These are phyloP conservation scores for Odocoileus virginianus DNA, from an alignment of 2,113 vertebrate species.

Conservation along the genomic window DNA sequence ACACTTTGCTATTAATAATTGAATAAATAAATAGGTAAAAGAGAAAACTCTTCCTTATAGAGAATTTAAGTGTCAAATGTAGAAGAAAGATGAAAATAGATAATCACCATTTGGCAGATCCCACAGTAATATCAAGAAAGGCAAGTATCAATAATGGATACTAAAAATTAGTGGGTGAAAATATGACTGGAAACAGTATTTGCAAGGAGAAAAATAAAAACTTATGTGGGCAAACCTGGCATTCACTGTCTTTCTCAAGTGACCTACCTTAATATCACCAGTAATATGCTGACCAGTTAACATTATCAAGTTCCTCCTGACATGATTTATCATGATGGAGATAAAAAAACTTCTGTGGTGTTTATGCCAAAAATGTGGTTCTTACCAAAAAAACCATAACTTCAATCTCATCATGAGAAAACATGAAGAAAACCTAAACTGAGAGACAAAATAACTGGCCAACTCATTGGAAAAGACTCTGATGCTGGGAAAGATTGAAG, in stretches of 20 bases:
- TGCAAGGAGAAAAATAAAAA: neutral
- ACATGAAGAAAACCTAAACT: neutral
- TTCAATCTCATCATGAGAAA: constrained; percentile 8
- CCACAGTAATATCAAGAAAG: neutral
- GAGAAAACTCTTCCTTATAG: neutral
- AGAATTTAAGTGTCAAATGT: neutral
- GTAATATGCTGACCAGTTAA: neutral
- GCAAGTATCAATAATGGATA: neutral
- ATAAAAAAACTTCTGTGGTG: neutral
- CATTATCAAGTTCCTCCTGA: neutral
- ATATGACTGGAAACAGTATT: neutral
- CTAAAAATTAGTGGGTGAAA: neutral
- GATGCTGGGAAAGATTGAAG: neutral
- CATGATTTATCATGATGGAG: neutral
- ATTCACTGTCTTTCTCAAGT: neutral
- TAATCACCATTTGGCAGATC: neutral
- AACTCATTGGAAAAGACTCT: neutral
- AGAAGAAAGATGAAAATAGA: neutral
- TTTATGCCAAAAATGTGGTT: neutral
- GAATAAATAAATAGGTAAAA: neutral
- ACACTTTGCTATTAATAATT: neutral
- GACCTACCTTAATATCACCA: neutral
- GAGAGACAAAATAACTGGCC: neutral
- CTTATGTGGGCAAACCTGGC: neutral
- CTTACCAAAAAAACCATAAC: neutral